Evolutionary conservation across 1,140 invertebrate genomes (phyloP), one percentile per base, ranked within the genome.

Genomic region (Drosophila saltans): DNA sequence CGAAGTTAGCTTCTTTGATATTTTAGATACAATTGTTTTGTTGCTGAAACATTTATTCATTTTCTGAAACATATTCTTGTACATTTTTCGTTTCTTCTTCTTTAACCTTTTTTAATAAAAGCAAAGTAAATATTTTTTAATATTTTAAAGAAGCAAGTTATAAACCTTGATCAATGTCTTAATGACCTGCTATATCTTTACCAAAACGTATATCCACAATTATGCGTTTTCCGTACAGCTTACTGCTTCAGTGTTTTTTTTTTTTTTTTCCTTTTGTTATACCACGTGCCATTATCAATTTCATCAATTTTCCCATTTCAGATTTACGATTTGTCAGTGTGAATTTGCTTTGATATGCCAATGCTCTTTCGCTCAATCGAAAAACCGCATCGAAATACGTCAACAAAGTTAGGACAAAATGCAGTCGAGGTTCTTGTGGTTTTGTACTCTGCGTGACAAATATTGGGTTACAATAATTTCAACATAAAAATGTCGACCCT

Each of bases 361-460:
- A 43, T 4, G 16, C 21, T 28, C 24, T 9, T 74, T 78, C 45
- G 45, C 24, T 52, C 45, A 52, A 52, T 52, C 45, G 45, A 36
- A 10, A 21, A 76, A 78, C 75, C 73, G 69, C 62, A 75, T 70
- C 73, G 69, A 59, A 75, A 75, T 52, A 60, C 81, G 72, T 80
- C 82, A 88, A 83, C 82, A 88, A 83, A 76, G 82, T 88, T 86
- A 86, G 82, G 82, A 86, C 83, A 88, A 86, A 86, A 88, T 86
- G 82, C 82, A 86, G 69, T 86, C 65, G 82, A 77, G 76, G 67
- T 79, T 76, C 82, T 63, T 86, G 82, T 74, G 82, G 82, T 86
- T 76, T 78, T 58, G 61, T 57, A 24, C 65, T 57, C 72, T 28
- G 43, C 26, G 21, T 26, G 45, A 52, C 45, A 52, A 52, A 66